Base-by-base conservation (phyloP, 2,888 invertebrate genomes). In the Lasioglossum zephyrum region DNA sequence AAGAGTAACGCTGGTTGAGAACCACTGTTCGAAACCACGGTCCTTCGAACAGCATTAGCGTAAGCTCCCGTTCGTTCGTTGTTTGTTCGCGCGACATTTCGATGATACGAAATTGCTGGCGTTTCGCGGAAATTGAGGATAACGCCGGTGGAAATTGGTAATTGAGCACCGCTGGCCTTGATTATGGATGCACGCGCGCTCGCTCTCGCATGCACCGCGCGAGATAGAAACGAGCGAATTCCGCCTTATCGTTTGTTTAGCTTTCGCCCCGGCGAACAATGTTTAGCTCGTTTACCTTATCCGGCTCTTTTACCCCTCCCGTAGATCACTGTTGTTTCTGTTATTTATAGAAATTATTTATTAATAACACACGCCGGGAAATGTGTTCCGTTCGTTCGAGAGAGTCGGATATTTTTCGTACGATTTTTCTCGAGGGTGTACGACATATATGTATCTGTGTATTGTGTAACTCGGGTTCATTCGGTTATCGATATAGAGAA, bases 111-210 rank as follows among this genome's bases (percentile, higher is more conserved):
- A 82, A 73, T 53, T 44, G 44, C 69, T 31, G 18, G 26, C 53
- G 66, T 69, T 79, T 74, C 82, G 18, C 47, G 44, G 53, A 74
- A 66, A 79, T 79, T 31, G 36, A 26, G 72, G 76, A 18, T 22
- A 41, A 79, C 31, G 22, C n/a, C 22, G 22, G 26, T 39, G 8
- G 44, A 81, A 63, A 74, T 69, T 49, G 18, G 47, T 26, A 47
- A 73, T 26, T 26, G 84, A 84, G 81, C 47, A 81, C 81, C 81
- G 66, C 81, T 81, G 83, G 75, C 47, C 72, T 66, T 47, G 81
- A 47, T 81, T 81, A 81, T 66, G 73, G 73, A 63, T 76, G 63
- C 44, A 57, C 70, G 57, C 36, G 73, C 60, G 70, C 39, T 31
- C 31, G 63, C 63, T 63, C 31, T 63, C 63, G 41, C 74, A 39